These are phyloP conservation scores for Scaptomyza reducta DNA, from an alignment of 2,888 invertebrate species.

Conservation along the genomic window DNA sequence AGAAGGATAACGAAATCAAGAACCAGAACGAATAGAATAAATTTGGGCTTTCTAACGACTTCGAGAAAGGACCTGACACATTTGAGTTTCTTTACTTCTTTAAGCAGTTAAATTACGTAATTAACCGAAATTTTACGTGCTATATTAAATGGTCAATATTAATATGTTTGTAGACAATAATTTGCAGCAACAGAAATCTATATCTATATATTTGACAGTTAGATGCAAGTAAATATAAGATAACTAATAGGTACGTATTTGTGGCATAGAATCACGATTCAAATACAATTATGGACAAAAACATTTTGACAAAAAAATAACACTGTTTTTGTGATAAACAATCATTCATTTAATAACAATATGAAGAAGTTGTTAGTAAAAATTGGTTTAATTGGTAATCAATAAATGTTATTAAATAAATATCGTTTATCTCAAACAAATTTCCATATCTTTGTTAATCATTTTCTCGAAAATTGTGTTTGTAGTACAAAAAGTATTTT, in stretches of 20 bases:
- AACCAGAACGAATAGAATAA: conserved; percentile 17
- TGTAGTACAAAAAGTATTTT: conserved; percentile 26
- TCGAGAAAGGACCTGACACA: neutral
- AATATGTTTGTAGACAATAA: conserved; percentile 80
- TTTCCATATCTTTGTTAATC: neutral
- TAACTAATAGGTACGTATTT: conserved; percentile 56
- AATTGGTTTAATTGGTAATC: neutral
- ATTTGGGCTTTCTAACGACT: conserved; percentile 1
- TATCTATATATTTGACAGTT: conserved; percentile 52
- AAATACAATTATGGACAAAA: conserved; percentile 30
- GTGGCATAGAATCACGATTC: conserved; percentile 24
- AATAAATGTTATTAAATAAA: neutral
- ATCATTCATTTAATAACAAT: neutral
- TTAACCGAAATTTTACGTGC: conserved; percentile 17
- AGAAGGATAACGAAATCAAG: conserved; percentile 1
- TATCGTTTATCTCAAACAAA: neutral
- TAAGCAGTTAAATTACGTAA: neutral
- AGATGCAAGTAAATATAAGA: conserved; percentile 56
- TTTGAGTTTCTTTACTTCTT: conserved; percentile 23
- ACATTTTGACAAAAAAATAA: neutral
- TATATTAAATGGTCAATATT: conserved; percentile 50
- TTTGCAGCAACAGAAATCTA: conserved; percentile 49
- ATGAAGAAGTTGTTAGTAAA: neutral
- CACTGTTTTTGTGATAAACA: neutral
- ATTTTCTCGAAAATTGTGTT: neutral